Evolutionary conservation across 2,113 vertebrate genomes (phyloP), one percentile per base, ranked within the genome.

Genomic region (Chinchilla lanigera): DNA sequence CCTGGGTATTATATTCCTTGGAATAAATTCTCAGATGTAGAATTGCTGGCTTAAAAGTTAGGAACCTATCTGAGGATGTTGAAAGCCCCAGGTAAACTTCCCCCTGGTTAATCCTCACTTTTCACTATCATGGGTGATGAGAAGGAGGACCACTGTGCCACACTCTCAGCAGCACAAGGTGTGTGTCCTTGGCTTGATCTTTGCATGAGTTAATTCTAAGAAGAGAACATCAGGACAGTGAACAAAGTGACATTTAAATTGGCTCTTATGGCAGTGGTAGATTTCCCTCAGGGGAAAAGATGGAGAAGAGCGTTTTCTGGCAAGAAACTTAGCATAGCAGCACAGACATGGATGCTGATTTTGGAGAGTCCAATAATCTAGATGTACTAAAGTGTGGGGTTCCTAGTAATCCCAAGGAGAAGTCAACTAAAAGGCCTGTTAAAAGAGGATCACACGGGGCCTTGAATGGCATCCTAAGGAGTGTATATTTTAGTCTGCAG

Each of bases 401-500:
- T 54, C 67, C 16, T 67, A 52, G 67, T 71, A 41, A 47, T 19
- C 26, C 0, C 3, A 38, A 89, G 19, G 35, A 77, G 33, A 28
- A 41, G 30, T 47, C 4, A 38, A 69, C 60, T 38, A 17, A 94
- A 60, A 86, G 38, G 19, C 35, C 19, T 61, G 17, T 52, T 65
- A 41, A 28, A 24, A 56, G 0, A 3, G 14, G 28, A 89, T 60
- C n/a, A 2, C 7, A 35, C 52, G 75, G 14, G 73, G 77, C 61
- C 89, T 91, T 80, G 85, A 78, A 52, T 35, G 41, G 24, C 77
- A 92, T 71, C 69, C 47, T 52, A 17, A 67, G 89, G 77, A 47
- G 4, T 52, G 90, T 52, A 77, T 60, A 82, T 85, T 90, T 92
- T 30, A 86, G 61, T 95, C 84, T 60, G 24, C 61, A n/a, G 93